Evolutionary conservation across 2,113 vertebrate species (phyloP).

Genomic region (Scomber japonicus): DNA sequence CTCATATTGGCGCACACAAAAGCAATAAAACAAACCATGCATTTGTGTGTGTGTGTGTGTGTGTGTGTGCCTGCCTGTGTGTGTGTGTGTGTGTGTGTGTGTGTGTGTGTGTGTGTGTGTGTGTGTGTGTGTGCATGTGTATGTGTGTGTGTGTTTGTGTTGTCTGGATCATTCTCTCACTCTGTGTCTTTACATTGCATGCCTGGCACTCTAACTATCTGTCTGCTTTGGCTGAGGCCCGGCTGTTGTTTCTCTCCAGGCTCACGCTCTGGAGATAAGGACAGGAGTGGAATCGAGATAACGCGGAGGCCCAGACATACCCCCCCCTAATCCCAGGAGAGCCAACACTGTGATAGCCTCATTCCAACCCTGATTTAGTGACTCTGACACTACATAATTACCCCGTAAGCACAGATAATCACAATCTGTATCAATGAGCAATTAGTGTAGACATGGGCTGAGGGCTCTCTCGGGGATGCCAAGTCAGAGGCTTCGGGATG

Average conservation of each 20-base stretch:
- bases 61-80: slow-evolving; percentile 5
- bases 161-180: slow-evolving; percentile 46
- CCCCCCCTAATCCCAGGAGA: slow-evolving; percentile 60
- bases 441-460: slow-evolving; percentile 79
- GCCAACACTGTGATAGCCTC: slow-evolving; percentile 71
- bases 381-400: slow-evolving; percentile 82
- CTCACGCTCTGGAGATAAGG: slow-evolving; percentile 83
- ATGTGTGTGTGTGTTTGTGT: slow-evolving; percentile 2
- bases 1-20: slow-evolving; percentile 37
- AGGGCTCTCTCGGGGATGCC: slow-evolving; percentile 62
- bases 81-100: slow-evolving; percentile 7
- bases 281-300: slow-evolving; percentile 76
- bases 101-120: slow-evolving; percentile 1
- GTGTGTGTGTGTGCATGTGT: not conserved
- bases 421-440: slow-evolving; percentile 80
- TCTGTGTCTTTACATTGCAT: slow-evolving; percentile 69
- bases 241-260: slow-evolving; percentile 78
- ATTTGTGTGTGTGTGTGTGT: slow-evolving; percentile 20
- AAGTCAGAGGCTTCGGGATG: slow-evolving; percentile 23
- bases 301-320: slow-evolving; percentile 65
- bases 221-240: slow-evolving; percentile 74
- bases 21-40: slow-evolving; percentile 28
- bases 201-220: slow-evolving; percentile 79
- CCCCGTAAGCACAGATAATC: slow-evolving; percentile 76
- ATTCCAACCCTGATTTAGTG: slow-evolving; percentile 76